Conservation (phyloP, 2,113 vertebrate genomes). For the Procavia capensis region DNA sequence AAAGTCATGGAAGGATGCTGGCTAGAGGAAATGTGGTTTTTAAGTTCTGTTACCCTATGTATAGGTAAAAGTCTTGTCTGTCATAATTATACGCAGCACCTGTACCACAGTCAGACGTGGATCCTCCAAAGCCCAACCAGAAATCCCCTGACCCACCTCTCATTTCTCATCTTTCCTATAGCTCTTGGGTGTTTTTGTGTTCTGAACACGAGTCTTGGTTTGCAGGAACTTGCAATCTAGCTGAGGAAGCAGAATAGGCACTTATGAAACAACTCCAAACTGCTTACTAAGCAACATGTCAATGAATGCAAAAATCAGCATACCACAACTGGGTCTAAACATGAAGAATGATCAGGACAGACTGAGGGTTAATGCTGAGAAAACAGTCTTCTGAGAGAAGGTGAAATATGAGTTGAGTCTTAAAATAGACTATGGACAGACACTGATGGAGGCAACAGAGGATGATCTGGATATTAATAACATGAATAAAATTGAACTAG, state of each 20-base stretch:
- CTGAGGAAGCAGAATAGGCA: not conserved
- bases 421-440: not conserved
- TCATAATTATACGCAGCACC: not conserved
- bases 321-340: fast-evolving
- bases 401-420: not conserved
- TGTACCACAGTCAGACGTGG: not conserved
- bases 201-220: not conserved
- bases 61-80: not conserved
- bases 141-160: not conserved
- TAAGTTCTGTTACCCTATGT: not conserved
- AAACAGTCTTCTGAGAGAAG: not conserved
- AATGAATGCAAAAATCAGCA: not conserved
- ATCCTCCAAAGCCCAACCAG: not conserved
- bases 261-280: not conserved
- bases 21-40: not conserved
- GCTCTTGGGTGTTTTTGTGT: not conserved
- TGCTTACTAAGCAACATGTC: not conserved
- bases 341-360: not conserved
- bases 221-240: not conserved
- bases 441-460: not conserved
- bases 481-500: too few relatives aligned
- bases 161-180: not conserved
- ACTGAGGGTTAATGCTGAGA: not conserved
- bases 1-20: not conserved
- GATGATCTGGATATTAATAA: not conserved